These are phyloP conservation scores for Chrysopa pallens DNA, from an alignment of 1,140 invertebrate genomes.

Conservation along the genomic window DNA sequence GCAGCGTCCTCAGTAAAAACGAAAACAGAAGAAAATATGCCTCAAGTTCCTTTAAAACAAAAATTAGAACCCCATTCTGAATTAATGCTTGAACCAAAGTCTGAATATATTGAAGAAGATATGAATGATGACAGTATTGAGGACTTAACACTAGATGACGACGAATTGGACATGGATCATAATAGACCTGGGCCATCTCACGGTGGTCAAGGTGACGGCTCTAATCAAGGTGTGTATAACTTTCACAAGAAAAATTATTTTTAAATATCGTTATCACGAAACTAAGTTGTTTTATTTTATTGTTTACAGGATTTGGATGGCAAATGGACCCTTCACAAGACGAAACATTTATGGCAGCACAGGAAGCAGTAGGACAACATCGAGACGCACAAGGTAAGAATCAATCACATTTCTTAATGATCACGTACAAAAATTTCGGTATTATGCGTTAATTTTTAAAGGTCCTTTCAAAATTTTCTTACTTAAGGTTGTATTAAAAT, in stretches of 20 bases:
- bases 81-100: constrained; percentile 52
- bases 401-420: constrained; percentile 16
- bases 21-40: constrained; percentile 9
- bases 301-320: constrained; percentile 35
- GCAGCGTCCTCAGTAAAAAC: constrained; percentile 2
- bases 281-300: constrained; percentile 2
- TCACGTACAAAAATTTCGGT: no score
- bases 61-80: constrained; percentile 26
- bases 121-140: constrained; percentile 57
- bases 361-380: constrained; percentile 49
- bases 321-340: constrained; percentile 50
- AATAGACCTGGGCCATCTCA: constrained; percentile 35
- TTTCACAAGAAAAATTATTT: neutral
- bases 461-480: no score
- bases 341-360: constrained; percentile 49
- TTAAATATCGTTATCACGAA: neutral
- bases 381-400: constrained; percentile 61
- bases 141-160: constrained; percentile 61
- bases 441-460: no score
- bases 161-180: constrained; percentile 36
- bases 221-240: constrained; percentile 28
- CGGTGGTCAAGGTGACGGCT: constrained; percentile 31
- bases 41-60: constrained; percentile 24
- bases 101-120: constrained; percentile 51
- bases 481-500: no score